A percentile compares a stretch with the other conserved stretches of the same genome.
Conservation (phyloP, 2,888 invertebrate species). For the Drosophila pullipes region DNA sequence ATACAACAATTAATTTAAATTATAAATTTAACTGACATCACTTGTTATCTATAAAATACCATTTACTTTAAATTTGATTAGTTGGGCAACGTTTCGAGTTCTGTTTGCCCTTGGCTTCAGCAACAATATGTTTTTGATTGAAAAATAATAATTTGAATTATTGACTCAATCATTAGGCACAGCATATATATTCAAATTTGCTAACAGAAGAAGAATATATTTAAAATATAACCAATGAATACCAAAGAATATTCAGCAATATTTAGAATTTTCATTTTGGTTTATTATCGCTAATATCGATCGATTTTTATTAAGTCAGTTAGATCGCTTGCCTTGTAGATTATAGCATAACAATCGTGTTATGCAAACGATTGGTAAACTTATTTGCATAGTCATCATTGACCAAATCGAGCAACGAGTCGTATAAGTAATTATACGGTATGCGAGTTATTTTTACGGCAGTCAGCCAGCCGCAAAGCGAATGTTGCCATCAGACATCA, state of each 20-base stretch:
- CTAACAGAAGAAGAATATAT: neutral
- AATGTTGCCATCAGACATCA: conserved; percentile 31
- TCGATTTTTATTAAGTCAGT: neutral
- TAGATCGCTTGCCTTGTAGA: neutral
- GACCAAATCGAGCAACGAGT: conserved; percentile 37
- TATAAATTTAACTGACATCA: neutral
- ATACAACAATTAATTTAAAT: neutral
- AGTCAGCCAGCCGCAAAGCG: conserved; percentile 29
- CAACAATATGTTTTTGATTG: too few relatives aligned
- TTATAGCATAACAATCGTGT: conserved; percentile 4
- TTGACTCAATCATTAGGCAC: too few relatives aligned
- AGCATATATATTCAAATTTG: neutral
- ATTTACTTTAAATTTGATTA: neutral
- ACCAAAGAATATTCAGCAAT: neutral
- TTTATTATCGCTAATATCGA: neutral
- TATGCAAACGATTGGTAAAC: conserved; percentile 17
- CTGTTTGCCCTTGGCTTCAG: too few relatives aligned
- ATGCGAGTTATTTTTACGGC: conserved; percentile 42
- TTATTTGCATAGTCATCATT: conserved; percentile 29
- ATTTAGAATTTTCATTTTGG: neutral
- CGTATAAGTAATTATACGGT: conserved; percentile 61
- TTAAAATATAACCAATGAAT: neutral
- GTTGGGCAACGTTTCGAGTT: neutral
- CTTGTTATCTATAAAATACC: neutral
- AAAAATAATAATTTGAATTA: too few relatives aligned